Conservation (phyloP, 2,888 invertebrate species). For the Dermolepida albohirtum region DNA sequence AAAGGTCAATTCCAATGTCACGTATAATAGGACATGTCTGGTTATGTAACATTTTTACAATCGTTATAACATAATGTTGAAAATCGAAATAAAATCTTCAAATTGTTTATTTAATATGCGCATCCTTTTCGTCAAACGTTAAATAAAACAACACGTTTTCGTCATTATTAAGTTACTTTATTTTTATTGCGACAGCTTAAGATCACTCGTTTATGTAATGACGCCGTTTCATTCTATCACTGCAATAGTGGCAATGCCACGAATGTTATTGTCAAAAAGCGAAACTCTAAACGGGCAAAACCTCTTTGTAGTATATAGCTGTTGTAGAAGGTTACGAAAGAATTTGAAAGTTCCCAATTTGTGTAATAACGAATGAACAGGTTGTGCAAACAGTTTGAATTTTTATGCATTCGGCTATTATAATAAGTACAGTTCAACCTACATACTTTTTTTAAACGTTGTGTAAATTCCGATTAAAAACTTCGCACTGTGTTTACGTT, state of each 20-base stretch:
- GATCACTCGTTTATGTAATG: constrained; percentile 26
- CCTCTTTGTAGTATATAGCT: constrained; percentile 31
- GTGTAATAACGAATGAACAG: constrained; percentile 46
- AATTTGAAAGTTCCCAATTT: constrained; percentile 53
- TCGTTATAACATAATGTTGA: too few relatives aligned
- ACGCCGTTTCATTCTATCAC: constrained; percentile 29
- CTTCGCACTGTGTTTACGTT: constrained; percentile 9
- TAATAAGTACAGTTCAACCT: constrained; percentile 39
- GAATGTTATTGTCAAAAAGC: constrained; percentile 36
- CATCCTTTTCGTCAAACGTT: constrained; percentile 8
- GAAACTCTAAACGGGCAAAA: constrained; percentile 27
- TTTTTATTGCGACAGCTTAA: constrained; percentile 29
- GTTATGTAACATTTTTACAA: too few relatives aligned
- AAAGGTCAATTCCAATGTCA: too few relatives aligned
- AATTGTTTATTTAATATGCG: constrained; percentile 11
- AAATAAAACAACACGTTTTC: constrained; percentile 23
- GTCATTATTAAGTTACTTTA: constrained; percentile 23
- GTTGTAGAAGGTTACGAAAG: constrained; percentile 49
- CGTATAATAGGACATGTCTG: too few relatives aligned
- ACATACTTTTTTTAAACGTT: constrained; percentile 39
- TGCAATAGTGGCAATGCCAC: constrained; percentile 24
- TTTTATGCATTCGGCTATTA: constrained; percentile 36
- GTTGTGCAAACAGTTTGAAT: constrained; percentile 38
- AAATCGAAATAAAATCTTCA: neutral
- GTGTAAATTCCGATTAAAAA: constrained; percentile 35